Base-by-base conservation (phyloP, 2,797 vertebrate genomes). In the Gila robusta region DNA sequence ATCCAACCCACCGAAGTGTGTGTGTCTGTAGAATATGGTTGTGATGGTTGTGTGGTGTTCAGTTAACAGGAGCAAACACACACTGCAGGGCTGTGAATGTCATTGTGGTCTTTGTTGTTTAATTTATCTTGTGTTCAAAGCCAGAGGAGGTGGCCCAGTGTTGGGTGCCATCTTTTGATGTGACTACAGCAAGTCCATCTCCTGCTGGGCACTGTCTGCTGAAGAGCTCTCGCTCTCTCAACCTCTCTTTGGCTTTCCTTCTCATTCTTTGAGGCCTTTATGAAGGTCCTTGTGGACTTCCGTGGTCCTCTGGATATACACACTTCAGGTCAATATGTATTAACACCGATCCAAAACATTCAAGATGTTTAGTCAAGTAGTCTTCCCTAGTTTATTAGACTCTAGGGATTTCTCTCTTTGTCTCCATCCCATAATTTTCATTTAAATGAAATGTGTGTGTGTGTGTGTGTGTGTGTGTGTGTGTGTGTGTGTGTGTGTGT, bases 91-190 rank as follows among this genome's bases (percentile, higher is more conserved):
- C 90, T 84, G 91, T 95, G 95, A 96, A 96, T 96, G 96, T 96
- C 96, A 96, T 89, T 92, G 92, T 94, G 91, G 88, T 91, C 95
- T 96, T 96, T 96, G 95, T 96, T 96, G 95, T 96, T 96, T 96
- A 96, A 96, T 96, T 96, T 95, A 96, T 96, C 94, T 95, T 94
- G 73, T 94, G 96, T 96, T 96, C 95, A 96, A 96, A 96, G 95
- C 94, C 93, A 94, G 91, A 94, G 94, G 93, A 94, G 94, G 95
- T 94, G 94, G 91, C 92, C 94, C 93, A 93, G 95, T 93, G 94
- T 94, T 92, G 95, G 94, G 94, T 94, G 94, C 92, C 93, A 92
- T 93, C 93, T 94, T 95, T 96, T 96, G 95, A 96, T 96, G 95
- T 96, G 94, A 93, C 94, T 96, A 95, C 95, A 96, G 95, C 95